Percentiles rank a stretch among this genome's conserved stretches.
Evolutionary conservation across 2,113 vertebrate genomes (phyloP).

Genomic region (Theristicus caerulescens): DNA sequence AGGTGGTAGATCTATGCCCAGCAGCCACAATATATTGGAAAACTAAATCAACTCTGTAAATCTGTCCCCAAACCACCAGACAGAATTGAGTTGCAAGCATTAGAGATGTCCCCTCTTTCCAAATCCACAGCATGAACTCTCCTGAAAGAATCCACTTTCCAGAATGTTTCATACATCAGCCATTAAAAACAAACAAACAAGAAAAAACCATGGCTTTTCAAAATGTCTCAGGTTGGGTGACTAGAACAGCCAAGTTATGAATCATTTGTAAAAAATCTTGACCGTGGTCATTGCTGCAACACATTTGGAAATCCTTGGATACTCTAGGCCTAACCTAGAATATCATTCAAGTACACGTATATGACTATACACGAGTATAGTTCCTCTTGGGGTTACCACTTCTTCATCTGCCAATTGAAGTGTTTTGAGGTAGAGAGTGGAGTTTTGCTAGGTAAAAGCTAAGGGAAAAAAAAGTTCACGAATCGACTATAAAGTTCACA

Average conservation of each 20-base stretch:
- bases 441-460: neutral
- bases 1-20: neutral
- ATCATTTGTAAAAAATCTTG: neutral
- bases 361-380: neutral
- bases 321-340: neutral
- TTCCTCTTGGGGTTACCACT: neutral
- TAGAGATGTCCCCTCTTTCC: neutral
- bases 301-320: neutral
- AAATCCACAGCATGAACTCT: neutral
- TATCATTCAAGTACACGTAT: neutral
- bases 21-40: neutral
- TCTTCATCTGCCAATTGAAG: neutral
- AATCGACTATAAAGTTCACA: neutral
- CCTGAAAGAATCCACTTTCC: neutral
- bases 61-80: neutral
- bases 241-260: neutral
- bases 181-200: neutral
- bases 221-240: neutral
- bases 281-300: neutral
- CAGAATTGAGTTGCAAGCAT: neutral
- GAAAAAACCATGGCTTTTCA: neutral
- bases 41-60: neutral
- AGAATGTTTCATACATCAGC: neutral
- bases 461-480: neutral
- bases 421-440: neutral